Base-by-base conservation (phyloP, 2,797 vertebrate genomes). In the Okamejei kenojei region DNA sequence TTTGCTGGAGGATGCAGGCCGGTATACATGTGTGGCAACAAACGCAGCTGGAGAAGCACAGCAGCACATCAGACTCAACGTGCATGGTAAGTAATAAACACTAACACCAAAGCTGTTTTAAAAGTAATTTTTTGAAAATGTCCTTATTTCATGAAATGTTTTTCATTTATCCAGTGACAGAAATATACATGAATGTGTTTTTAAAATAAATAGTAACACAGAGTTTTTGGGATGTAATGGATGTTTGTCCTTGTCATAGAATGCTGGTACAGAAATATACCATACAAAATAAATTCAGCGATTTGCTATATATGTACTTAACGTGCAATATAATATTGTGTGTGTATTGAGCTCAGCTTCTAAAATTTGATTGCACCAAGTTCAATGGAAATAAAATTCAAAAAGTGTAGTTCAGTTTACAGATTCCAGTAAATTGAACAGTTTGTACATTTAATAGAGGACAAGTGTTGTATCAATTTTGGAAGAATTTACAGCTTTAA, bases 31-130 rank as follows among this genome's bases (percentile, higher is more conserved):
- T 88, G 97, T 99, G 95, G 98, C 99, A 94, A 99, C 98, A 93
- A 99, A 98, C 45, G 97, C 98, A 0, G 99, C 98, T 13, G 99
- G 99, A 93, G 99, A 99, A 95, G 96, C 97, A 5, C 97, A 99
- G 35, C 97, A 98, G 94, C 97, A 97, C 94, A 79, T 97, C 93
- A 96, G 94, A 81, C 96, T 99, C 94, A 97, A 96, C 68, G 98
- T 99, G 93, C 98, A 99, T 21, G 99, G 99, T 99, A 99, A 96
- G 94, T 90, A 80, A 2, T 61, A 32, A 93, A 79, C 81, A 61
- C 45, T 11, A 63, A 81, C 1, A 10, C 38, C 19, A 23, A 77
- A 9, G 45, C 80, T 23, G 54, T 81, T 54, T 54, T 45, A 80
- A 79, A 81, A 21, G 23, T 65, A 88, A 35, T 88, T 45, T 26